Base-by-base conservation (phyloP, 2,797 vertebrate species). In the Kryptopterus vitreolus region DNA sequence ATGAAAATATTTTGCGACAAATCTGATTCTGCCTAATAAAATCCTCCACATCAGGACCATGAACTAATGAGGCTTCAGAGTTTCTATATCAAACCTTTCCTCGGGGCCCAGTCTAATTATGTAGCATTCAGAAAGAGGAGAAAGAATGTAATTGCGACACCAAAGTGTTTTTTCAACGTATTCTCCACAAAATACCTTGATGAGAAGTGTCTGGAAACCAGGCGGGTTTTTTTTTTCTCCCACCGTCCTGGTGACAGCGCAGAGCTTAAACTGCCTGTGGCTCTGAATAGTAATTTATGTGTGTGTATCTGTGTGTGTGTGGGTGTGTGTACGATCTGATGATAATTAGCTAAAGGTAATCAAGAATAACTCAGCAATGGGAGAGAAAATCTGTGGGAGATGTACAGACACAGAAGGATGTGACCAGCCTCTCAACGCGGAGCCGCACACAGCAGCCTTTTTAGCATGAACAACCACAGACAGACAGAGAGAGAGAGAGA, bases 391-490 rank as follows among this genome's bases (percentile, higher is more conserved):
- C 69, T 84, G 83, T 87, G 89, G 86, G 90, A 92, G 85, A 82
- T 59, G 57, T 74, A 77, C 80, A 91, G 90, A 88, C 89, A 87
- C 89, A 81, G 89, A 85, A 84, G 88, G 92, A 94, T 94, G 93
- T 94, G 93, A 94, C 93, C 90, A 57, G 93, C 91, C 93, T 94
- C 89, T 90, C 89, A 94, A 94, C 90, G 55, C 76, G 71, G 88
- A 52, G 87, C 86, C 78, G 85, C 90, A 93, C 93, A 94, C 93
- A 92, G 93, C 92, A 90, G 84, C 92, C 89, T 93, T 94, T 80
- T 94, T 93, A 94, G 91, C 86, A 74, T 87, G 90, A 87, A 87
- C 85, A 87, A 77, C 65, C 79, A 74, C 63, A 53, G 50, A 55
- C 55, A 20, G 75, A 79, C 79, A 52, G 66, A 79, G 26, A 63